Base-by-base conservation (phyloP, 2,888 invertebrate species). In the Sussaba pulchella region DNA sequence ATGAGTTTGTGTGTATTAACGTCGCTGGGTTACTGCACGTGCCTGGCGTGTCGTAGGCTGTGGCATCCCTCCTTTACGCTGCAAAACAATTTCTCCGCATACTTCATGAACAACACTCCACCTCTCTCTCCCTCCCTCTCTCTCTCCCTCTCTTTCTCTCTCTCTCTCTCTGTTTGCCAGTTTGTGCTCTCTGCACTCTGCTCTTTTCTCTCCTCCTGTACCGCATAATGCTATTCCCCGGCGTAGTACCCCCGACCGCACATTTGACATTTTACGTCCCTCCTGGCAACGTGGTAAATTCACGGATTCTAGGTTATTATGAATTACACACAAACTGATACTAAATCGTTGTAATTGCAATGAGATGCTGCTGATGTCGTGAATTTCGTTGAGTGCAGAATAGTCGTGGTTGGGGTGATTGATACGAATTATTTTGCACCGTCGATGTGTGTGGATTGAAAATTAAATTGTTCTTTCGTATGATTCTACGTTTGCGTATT, bases 81-180 rank as follows among this genome's bases (percentile, higher is more conserved):
- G 78, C 84, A 83, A 85, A 86, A 85, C 87, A 86, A 87, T 87
- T 86, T 85, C 83, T 83, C 85, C 72, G 81, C 84, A 85, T 86
- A 87, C 84, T 85, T 85, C 84, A 79, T 81, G 82, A 82, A 82
- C 84, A 83, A 85, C 82, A 72, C 78, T 67, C 71, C 63, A 52
- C 45, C 63, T 70, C 74, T 66, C 43, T 59, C 52, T 17, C 9
- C 47, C 78, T 45, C 47, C 14, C 31, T 17, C 45, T 3, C 50
- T 31, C 21, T 24, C 45, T 21, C 59, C 24, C 9, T 14, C 8
- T 6, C 52, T 74, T 71, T 50, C 45, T 64, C 39, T 41, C 71
- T 74, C 69, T 50, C 12, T 70, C 43, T n/a, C 43, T 17, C 61
- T 75, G 47, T 59, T 26, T 45, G 31, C 26, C 1, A 12, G 14